Conservation (phyloP, 2,113 vertebrate species). For the Pelobates fuscus region DNA sequence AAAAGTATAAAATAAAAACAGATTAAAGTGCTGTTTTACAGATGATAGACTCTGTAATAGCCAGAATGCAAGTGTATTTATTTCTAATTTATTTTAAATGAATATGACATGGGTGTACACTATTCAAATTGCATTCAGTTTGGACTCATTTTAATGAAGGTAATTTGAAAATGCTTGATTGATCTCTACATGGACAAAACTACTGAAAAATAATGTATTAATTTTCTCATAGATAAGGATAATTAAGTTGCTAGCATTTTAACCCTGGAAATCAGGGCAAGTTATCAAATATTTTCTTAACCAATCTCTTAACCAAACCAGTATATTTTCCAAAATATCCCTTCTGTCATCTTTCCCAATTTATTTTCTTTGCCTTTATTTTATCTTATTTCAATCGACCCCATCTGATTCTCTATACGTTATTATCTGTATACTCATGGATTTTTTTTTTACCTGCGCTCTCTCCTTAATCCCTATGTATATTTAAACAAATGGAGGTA, state of each 20-base stretch:
- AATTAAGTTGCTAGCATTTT: neutral
- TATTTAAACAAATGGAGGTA: too few relatives aligned
- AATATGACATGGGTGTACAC: slow-evolving; percentile 11
- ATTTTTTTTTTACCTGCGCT: too few relatives aligned
- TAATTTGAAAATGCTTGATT: neutral
- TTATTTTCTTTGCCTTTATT: too few relatives aligned
- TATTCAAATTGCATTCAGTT: neutral
- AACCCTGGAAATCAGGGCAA: too few relatives aligned
- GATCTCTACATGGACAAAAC: neutral
- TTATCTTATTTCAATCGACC: too few relatives aligned
- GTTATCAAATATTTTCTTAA: too few relatives aligned
- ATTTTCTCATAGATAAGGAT: neutral
- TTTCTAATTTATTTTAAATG: slow-evolving; percentile 26
- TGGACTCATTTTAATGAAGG: neutral
- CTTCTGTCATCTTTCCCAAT: too few relatives aligned
- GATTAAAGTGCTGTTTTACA: neutral
- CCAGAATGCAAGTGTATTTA: slow-evolving; percentile 28
- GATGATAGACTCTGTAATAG: neutral
- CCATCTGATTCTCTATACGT: too few relatives aligned
- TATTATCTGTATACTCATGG: too few relatives aligned
- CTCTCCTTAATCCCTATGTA: too few relatives aligned
- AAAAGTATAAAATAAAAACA: neutral
- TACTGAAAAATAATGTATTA: neutral
- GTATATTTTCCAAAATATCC: too few relatives aligned
- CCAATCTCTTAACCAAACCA: too few relatives aligned